Evolutionary conservation across 2,113 vertebrate species (phyloP), one percentile per base, ranked within the genome.

Genomic region (Pelusios castaneus): DNA sequence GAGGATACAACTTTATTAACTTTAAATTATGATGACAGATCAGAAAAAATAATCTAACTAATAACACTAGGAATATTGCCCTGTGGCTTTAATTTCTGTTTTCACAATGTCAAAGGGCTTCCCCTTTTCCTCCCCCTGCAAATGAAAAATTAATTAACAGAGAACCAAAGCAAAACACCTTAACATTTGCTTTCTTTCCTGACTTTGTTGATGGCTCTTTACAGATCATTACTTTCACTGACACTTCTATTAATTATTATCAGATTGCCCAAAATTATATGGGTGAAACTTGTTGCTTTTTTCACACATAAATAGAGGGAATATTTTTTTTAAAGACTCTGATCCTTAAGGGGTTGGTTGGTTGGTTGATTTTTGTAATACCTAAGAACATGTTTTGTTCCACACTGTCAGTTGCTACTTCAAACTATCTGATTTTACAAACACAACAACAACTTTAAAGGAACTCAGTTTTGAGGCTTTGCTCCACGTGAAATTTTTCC

Each of bases 1-100:
- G 93, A 80, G 94, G 92, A 96, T 13, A 52, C 91, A 93, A 78
- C 94, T 91, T 90, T 80, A 6, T 79, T 27, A 92, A 92, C 95
- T 96, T 91, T 82, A 96, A 97, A 97, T 96, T 96, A 95, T 91
- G 93, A 92, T 92, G 92, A 95, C 94, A 88, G 93, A 56, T 38
- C 51, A 58, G 81, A 89, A 49, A 49, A 95, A 85, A 67, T 47
- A 9, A 55, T 51, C 92, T 78, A 10, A 94, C 34, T 47, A 73
- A 70, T n/a, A 25, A 1, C 41, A 82, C 58, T 4, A 43, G 93
- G 73, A 88, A 17, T 19, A 79, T 79, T 97, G 92, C 86, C 94
- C 94, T 85, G 94, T n/a, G 84, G 94, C 96, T 97, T 96, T 84
- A 87, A 96, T 79, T 5, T 90, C 96, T 80, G 70, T 80, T 45